Percentiles rank a stretch among this genome's conserved stretches.
Evolutionary conservation across 2,113 vertebrate species (phyloP).

Genomic region (Gobius niger): DNA sequence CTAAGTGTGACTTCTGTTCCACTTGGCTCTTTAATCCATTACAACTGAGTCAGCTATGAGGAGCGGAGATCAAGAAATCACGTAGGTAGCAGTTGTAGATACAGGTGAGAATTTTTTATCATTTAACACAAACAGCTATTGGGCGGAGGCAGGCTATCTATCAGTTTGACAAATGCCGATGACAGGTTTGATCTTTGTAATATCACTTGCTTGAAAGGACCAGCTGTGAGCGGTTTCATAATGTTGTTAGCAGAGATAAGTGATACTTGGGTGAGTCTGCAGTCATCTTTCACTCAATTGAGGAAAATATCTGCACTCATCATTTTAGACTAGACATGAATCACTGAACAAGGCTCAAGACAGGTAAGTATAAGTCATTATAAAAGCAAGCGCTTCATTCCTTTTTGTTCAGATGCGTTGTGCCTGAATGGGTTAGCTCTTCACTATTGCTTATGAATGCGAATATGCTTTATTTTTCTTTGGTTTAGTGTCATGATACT

Average conservation of each 20-base stretch:
- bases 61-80: slow-evolving; percentile 16
- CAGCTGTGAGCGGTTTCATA: slow-evolving; percentile 1
- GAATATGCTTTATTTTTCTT: slow-evolving; percentile 3
- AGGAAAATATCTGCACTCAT: slow-evolving; percentile 11
- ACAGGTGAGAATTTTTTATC: slow-evolving; percentile 36
- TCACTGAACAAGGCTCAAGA: background rate
- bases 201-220: background rate
- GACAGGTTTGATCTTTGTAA: background rate
- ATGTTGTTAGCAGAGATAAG: slow-evolving; percentile 11
- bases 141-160: background rate
- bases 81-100: slow-evolving; percentile 13
- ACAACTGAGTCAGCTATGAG: slow-evolving; percentile 27
- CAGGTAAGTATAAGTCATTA: slow-evolving; percentile 11
- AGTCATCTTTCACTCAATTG: slow-evolving; percentile 2
- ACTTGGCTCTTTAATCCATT: slow-evolving; percentile 50
- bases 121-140: background rate
- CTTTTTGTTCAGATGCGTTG: slow-evolving; percentile 1
- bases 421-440: background rate
- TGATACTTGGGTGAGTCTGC: slow-evolving; percentile 6
- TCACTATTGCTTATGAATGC: background rate
- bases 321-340: slow-evolving; percentile 5
- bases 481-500: slow-evolving; percentile 4
- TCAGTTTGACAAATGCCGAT: slow-evolving; percentile 1
- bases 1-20: slow-evolving; percentile 51
- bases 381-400: slow-evolving; percentile 15